These are phyloP conservation scores for Liparis tanakae DNA, from an alignment of 2,797 vertebrate genomes.

Conservation along the genomic window DNA sequence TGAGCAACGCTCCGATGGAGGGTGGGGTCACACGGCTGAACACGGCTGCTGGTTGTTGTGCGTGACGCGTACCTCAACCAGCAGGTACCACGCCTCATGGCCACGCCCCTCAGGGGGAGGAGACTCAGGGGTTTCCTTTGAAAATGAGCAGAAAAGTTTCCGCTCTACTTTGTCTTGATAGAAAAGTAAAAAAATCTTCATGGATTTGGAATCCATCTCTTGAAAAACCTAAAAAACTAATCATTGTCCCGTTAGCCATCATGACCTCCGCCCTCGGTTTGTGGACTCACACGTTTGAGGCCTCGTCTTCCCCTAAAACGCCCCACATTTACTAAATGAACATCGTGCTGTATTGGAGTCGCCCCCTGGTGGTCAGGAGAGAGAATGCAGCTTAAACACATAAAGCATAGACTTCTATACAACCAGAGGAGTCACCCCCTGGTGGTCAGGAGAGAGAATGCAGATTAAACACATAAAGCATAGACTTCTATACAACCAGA, in stretches of 20 bases:
- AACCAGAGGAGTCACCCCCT: no score
- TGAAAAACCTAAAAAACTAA: not conserved
- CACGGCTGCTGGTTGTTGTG: slow-evolving; percentile 9
- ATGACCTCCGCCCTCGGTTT: no score
- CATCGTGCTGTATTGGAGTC: no score
- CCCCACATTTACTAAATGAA: no score
- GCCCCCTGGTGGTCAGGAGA: no score
- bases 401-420: no score
- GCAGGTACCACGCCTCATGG: slow-evolving; percentile 1
- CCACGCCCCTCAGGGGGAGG: not conserved
- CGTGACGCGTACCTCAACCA: slow-evolving; percentile 4
- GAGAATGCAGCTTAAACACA: no score
- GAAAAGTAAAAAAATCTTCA: not conserved
- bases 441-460: no score
- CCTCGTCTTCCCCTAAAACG: no score
- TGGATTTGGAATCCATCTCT: not conserved
- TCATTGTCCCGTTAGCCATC: not conserved
- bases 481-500: no score
- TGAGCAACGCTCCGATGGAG: slow-evolving; percentile 53
- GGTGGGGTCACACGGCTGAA: slow-evolving; percentile 51
- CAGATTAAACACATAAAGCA: no score
- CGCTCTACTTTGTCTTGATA: not conserved
- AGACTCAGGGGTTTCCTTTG: slow-evolving; percentile 1
- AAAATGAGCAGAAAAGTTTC: slow-evolving; percentile 1
- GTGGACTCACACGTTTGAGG: no score